These are phyloP conservation scores for Hydropotes inermis DNA, from an alignment of 2,113 vertebrate genomes.

Conservation along the genomic window DNA sequence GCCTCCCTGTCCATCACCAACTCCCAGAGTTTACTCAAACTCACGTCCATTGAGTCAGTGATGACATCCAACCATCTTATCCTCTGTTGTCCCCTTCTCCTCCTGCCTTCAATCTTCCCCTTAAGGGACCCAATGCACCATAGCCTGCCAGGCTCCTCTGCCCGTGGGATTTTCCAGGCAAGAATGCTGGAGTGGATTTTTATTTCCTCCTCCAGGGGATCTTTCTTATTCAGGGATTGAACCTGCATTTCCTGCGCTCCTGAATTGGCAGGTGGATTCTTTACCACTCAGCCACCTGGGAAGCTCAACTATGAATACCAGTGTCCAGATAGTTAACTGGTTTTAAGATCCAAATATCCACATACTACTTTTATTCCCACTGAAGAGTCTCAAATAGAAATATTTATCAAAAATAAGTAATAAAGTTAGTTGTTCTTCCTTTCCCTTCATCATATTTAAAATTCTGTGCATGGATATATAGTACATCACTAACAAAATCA, in stretches of 20 bases:
- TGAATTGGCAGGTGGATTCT: not conserved
- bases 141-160: not conserved
- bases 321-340: not conserved
- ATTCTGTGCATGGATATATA: not conserved
- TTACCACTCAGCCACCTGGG: not conserved
- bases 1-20: too few species aligned
- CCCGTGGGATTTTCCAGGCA: not conserved
- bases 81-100: too few species aligned
- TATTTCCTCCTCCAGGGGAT: not conserved
- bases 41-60: too few species aligned
- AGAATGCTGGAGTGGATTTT: not conserved
- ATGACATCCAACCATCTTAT: too few species aligned
- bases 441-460: not conserved
- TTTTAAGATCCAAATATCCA: not conserved
- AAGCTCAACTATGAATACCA: not conserved
- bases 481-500: not conserved
- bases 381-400: not conserved
- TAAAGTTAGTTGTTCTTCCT: not conserved
- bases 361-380: not conserved
- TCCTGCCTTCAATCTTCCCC: too few species aligned
- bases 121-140: not conserved
- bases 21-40: too few species aligned
- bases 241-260: not conserved
- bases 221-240: not conserved
- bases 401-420: not conserved